Evolutionary conservation across 2,113 vertebrate species (phyloP).

Genomic region (Vireo altiloquus): DNA sequence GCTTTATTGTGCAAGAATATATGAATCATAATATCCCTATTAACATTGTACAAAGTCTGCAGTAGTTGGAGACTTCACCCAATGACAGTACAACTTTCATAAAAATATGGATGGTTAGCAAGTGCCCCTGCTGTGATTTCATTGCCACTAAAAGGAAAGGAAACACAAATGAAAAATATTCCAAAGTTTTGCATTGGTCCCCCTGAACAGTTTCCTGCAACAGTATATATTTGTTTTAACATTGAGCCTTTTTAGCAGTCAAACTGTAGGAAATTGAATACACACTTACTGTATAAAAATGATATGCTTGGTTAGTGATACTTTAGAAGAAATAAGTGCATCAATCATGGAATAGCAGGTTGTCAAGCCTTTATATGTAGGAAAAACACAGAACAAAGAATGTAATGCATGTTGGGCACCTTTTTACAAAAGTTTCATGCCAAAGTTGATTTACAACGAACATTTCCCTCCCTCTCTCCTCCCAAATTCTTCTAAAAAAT

Average conservation of each 20-base stretch:
- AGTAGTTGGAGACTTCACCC: constrained; percentile 20
- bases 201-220: constrained; percentile 19
- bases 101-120: constrained; percentile 33
- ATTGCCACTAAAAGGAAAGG: background rate
- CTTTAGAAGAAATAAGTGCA: constrained; percentile 80
- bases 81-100: constrained; percentile 4
- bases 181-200: constrained; percentile 35
- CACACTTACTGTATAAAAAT: constrained; percentile 79
- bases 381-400: constrained; percentile 70
- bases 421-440: constrained; percentile 60
- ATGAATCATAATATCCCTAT: constrained; percentile 64
- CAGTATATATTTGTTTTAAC: constrained; percentile 69
- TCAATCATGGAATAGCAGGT: constrained; percentile 76
- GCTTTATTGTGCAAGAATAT: constrained; percentile 61
- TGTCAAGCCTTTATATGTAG: constrained; percentile 72
- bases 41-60: constrained; percentile 55
- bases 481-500: constrained; percentile 13
- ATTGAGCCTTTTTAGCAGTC: constrained; percentile 76
- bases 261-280: constrained; percentile 80
- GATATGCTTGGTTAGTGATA: constrained; percentile 80
- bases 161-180: background rate
- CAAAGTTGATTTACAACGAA: constrained; percentile 54
- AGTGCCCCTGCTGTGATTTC: constrained; percentile 24
- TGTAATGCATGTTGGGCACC: constrained; percentile 59
- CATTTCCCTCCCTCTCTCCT: background rate